Evolutionary conservation across 2,888 invertebrate genomes (phyloP), one percentile per base, ranked within the genome.

Genomic region (Adela reaumurella): DNA sequence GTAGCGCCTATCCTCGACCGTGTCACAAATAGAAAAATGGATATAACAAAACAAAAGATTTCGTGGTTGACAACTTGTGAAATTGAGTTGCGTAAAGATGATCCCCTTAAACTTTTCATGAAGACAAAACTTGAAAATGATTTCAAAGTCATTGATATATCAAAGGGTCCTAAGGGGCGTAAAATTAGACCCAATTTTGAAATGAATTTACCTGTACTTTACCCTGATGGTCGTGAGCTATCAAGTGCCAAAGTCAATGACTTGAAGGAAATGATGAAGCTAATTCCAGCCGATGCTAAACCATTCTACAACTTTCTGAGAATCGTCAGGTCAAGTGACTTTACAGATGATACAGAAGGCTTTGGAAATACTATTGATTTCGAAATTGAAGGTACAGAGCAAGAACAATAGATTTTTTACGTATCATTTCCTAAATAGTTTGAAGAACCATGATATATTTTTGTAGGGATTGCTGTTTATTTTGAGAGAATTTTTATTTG

Each of bases 1-100:
- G 51, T 49, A 10, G 20, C 44, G 41, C 48, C 44, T 8, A 28
- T 55, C 19, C 46, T 51, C 43, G 54, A 55, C 29, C 35, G 47
- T 35, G 52, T 56, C 5, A 53, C 17, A 56, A 24, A 54, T 29
- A 51, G 51, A 24, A 56, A 53, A 49, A 50, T 8, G 50, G 51
- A 53, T 49, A 45, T n/a, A 47, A 46, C 48, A 17, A 49, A 54
- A 49, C 28, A 50, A 11, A 49, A 50, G n/a, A 54, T 55, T 41
- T 49, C 41, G 24, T 55, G 57, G 54, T 46, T 56, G 16, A 49
- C 52, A 28, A 35, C 47, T 46, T 50, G 19, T 48, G 51, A 45
- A 51, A 54, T 54, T 46, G 47, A 16, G 24, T 46, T 46, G 29
- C 48, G 17, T 48, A 50, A 45, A 50, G 50, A 51, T 24, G 41